Percentiles rank a stretch among this genome's conserved stretches.
phyloP scores from a whole-genome alignment of 2,888 invertebrate species.

The Philhelius pedissequus region DNA sequence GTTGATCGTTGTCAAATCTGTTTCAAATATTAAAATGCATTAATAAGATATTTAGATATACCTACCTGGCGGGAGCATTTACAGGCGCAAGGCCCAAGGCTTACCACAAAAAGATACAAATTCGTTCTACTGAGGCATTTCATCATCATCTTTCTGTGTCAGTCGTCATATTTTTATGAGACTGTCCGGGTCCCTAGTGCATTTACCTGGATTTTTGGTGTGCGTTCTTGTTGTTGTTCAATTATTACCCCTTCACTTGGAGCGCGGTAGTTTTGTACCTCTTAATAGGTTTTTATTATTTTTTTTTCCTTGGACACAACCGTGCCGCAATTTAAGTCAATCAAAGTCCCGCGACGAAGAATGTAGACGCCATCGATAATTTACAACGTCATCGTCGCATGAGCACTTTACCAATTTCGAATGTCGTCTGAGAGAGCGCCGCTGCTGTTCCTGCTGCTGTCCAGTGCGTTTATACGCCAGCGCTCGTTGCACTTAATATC shows the following conservation, averaged over 20 bases:
- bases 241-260: constrained; percentile 53
- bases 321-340: constrained; percentile 66
- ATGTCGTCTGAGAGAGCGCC: constrained; percentile 38
- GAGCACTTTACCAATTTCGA: constrained; percentile 63
- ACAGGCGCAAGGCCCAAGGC: background rate
- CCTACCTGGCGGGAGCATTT: constrained; percentile 8
- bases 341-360: constrained; percentile 69
- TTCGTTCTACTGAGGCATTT: constrained; percentile 58
- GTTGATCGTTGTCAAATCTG: constrained; percentile 56
- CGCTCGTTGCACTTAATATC: constrained; percentile 36
- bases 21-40: constrained; percentile 52
- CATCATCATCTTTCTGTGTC: constrained; percentile 56
- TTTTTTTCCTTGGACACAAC: constrained; percentile 24
- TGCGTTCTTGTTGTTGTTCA: constrained; percentile 47
- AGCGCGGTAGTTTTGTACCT: constrained; percentile 23
- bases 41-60: constrained; percentile 42
- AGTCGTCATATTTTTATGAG: constrained; percentile 61
- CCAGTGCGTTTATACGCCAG: background rate
- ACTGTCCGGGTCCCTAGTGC: background rate
- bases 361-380: constrained; percentile 70
- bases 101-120: constrained; percentile 32
- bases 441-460: constrained; percentile 10
- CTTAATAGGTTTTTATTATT: constrained; percentile 17
- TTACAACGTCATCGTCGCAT: constrained; percentile 69
- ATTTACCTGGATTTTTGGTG: constrained; percentile 39